Evolutionary conservation across 1,140 invertebrate species (phyloP).

Genomic region (Samia ricini): DNA sequence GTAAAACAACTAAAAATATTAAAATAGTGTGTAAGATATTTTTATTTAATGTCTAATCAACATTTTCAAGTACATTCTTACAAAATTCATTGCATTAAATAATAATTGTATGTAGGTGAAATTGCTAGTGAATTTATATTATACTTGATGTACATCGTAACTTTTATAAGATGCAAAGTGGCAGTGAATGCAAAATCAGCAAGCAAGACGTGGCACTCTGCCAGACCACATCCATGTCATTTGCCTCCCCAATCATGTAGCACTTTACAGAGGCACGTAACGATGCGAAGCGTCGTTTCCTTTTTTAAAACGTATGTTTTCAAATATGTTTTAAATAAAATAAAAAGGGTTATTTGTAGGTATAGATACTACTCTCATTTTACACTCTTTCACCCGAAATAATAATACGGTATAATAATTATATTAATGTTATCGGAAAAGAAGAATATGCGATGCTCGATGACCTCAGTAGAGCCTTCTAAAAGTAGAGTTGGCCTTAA

Average conservation of each 20-base stretch:
- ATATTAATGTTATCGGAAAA: too few species aligned
- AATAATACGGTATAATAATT: too few species aligned
- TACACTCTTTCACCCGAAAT: too few species aligned
- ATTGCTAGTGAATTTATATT: neutral
- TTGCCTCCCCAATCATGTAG: neutral
- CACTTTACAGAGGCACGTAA: neutral
- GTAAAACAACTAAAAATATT: neutral
- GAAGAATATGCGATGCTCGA: too few species aligned
- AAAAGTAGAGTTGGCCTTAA: too few species aligned
- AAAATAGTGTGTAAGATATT: neutral
- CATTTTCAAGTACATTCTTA: neutral
- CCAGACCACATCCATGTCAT: conserved; percentile 11
- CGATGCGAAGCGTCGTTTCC: neutral
- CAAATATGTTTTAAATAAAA: too few species aligned
- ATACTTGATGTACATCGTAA: neutral
- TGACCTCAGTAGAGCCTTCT: too few species aligned
- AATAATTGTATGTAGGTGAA: too few species aligned
- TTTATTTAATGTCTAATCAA: neutral
- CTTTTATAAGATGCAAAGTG: neutral
- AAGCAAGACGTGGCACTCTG: conserved; percentile 1
- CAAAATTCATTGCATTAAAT: too few species aligned
- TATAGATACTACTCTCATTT: too few species aligned
- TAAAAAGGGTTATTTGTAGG: too few species aligned
- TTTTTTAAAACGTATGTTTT: neutral
- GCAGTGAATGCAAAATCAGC: conserved; percentile 2